phyloP scores from a whole-genome alignment of 2,113 vertebrate genomes.

The Meriones unguiculatus region DNA sequence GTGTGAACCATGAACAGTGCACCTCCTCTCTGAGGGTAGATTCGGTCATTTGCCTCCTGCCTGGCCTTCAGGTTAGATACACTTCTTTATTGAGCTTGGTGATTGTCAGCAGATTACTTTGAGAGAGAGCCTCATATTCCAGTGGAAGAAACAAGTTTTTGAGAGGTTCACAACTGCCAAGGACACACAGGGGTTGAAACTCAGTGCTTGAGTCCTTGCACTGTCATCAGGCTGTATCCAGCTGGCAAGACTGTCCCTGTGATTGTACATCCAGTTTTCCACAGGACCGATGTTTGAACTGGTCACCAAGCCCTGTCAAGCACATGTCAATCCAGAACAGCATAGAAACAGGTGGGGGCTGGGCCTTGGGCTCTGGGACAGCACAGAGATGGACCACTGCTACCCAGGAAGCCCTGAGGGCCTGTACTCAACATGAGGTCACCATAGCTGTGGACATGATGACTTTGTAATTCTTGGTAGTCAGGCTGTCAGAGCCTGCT shows the following conservation, averaged over 20 bases:
- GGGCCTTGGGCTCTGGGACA: not conserved
- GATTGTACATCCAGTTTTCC: not conserved
- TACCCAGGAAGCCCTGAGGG: not conserved
- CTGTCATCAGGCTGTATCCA: not conserved
- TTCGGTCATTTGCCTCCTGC: not conserved
- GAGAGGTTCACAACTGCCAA: not conserved
- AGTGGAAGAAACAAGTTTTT: not conserved
- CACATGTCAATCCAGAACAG: not conserved
- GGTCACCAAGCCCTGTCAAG: not conserved
- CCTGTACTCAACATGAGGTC: fast-evolving
- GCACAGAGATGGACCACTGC: too few species aligned
- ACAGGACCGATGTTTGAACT: not conserved
- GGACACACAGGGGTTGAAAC: not conserved
- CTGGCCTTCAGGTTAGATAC: not conserved
- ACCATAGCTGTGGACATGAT: not conserved
- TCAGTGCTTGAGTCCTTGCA: fast-evolving
- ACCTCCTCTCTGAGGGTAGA: not conserved
- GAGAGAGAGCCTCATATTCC: not conserved
- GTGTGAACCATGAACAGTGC: fast-evolving
- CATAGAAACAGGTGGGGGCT: not conserved
- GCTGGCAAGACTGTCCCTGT: not conserved
- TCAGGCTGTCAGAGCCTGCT: not conserved
- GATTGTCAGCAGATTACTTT: not conserved
- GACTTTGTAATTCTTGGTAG: not conserved
- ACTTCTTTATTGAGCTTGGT: not conserved